Base-by-base conservation (phyloP, 2,888 invertebrate genomes). In the Drosophila meridiana region DNA sequence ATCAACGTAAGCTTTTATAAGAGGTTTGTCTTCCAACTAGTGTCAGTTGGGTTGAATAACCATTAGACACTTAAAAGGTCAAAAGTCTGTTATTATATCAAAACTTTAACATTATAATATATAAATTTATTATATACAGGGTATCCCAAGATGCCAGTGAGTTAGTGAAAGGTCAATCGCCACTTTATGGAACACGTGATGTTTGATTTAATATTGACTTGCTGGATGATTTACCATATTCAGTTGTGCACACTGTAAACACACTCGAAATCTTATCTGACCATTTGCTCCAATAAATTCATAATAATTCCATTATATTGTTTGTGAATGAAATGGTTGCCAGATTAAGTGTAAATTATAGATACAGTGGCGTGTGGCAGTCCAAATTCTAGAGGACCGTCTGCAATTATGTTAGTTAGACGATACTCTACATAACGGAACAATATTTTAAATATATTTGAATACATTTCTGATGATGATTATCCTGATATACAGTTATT, bases 301-400 rank as follows among this genome's bases (percentile, higher is more conserved):
- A 14, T 5, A 58, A 11, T 56, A n/a, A 40, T 53, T 67, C 45
- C 14, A 38, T 32, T 62, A 62, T 59, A 55, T 43, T 20, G 42
- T 26, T 64, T 48, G 26, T 65, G 73, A 74, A 74, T 75, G 76
- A 59, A 66, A 53, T 56, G 11, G 45, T 11, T n/a, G 4, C 8
- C 34, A 13, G 36, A n/a, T 11, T 30, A 7, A 26, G 2, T 1
- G 62, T 43, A 45, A 40, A 61, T 43, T 43, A 34, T 42, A 9
- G 3, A 7, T 7, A 34, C 28, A 26, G 28, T 43, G 34, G 34
- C 65, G 20, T 30, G 36, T 45, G 52, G 28, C 11, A 1, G 30
- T 0, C 8, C 3, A n/a, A 38, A 4, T 63, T 59, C 45, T 32
- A 34, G 20, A 52, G 26, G 20, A 36, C 3, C 13, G 0, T 26